phyloP scores from a whole-genome alignment of 2,888 invertebrate genomes.

The Peribatodes rhomboidaria region DNA sequence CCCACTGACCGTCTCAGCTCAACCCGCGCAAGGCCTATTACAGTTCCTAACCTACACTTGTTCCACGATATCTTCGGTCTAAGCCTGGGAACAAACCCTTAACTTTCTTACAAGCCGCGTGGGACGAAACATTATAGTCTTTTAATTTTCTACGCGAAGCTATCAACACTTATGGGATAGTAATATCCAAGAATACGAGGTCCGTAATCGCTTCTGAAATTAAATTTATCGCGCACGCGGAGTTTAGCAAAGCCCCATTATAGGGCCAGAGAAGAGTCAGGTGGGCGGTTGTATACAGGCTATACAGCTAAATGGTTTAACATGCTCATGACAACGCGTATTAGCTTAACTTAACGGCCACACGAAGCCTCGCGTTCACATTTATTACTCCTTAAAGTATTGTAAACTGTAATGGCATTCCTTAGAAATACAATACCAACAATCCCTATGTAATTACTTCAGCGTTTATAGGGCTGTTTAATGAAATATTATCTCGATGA shows the following conservation, averaged over 20 bases:
- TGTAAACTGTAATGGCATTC: conserved; percentile 49
- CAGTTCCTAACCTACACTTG: conserved; percentile 61
- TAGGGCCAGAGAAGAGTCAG: conserved; percentile 49
- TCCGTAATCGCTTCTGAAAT: conserved; percentile 64
- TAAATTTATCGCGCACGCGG: conserved; percentile 51
- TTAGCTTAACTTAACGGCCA: conserved; percentile 52
- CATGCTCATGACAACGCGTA: conserved; percentile 53
- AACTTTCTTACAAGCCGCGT: conserved; percentile 69
- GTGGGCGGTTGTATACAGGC: conserved; percentile 54
- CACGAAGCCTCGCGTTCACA: conserved; percentile 42
- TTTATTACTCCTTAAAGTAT: conserved; percentile 49
- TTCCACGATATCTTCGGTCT: conserved; percentile 53
- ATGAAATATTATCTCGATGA: conserved; percentile 68
- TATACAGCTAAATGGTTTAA: conserved; percentile 53
- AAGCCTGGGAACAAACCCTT: conserved; percentile 66
- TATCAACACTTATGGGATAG: conserved; percentile 68
- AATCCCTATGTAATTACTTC: conserved; percentile 52
- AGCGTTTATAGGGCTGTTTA: conserved; percentile 53
- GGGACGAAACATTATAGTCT: conserved; percentile 78
- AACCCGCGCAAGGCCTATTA: conserved; percentile 61
- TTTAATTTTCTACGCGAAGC: conserved; percentile 80
- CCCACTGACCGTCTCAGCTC: conserved; percentile 61
- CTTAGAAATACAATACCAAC: conserved; percentile 52
- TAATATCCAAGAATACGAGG: conserved; percentile 67
- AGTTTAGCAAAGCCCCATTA: conserved; percentile 43